A percentile compares a stretch with the other conserved stretches of the same genome.
Evolutionary conservation across 2,797 vertebrate genomes (phyloP).

Genomic region (Trichosurus vulpecula): DNA sequence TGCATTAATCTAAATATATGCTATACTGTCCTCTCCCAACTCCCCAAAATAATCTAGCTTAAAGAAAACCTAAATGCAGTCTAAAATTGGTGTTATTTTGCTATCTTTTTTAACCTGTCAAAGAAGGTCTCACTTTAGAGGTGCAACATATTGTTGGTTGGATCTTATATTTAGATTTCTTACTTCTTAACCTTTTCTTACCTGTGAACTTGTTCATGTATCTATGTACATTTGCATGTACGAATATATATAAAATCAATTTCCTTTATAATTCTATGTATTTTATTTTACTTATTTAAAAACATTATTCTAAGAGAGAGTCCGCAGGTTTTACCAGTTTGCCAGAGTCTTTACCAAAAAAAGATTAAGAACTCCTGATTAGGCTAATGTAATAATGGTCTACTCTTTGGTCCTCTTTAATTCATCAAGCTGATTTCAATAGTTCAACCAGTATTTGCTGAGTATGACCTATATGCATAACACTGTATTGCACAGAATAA

Average conservation of each 20-base stretch:
- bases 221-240: not conserved
- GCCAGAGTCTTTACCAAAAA: not conserved
- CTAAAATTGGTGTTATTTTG: not conserved
- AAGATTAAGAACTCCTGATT: not conserved
- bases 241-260: not conserved
- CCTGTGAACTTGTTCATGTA: not conserved
- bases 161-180: not conserved
- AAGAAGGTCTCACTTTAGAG: not conserved
- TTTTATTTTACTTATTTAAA: not conserved
- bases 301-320: not conserved
- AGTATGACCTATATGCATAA: not conserved
- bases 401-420: not conserved
- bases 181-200: not conserved
- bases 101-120: not conserved
- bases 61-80: not conserved
- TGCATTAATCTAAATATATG: not conserved
- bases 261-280: not conserved
- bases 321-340: not conserved
- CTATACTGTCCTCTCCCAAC: not conserved
- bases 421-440: constrained; percentile 1
- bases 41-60: not conserved
- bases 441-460: not conserved
- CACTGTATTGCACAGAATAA: not conserved
- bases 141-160: not conserved
- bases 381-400: not conserved